Conservation (phyloP, 2,113 vertebrate species). For the Coregonus clupeaformis region DNA sequence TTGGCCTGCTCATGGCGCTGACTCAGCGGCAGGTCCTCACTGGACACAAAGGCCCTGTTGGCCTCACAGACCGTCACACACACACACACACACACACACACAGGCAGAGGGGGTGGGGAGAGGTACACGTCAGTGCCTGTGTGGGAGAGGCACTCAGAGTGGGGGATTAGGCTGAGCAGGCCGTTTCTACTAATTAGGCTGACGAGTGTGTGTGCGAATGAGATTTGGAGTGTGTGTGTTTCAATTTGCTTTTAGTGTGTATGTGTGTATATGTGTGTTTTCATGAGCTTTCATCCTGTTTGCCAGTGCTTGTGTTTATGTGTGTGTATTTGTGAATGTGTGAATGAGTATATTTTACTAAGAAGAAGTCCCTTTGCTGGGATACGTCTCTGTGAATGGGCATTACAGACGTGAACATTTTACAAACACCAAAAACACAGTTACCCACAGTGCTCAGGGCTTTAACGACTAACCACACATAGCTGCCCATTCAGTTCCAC, state of each 20-base stretch:
- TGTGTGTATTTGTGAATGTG: neutral
- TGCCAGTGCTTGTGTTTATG: slow-evolving; percentile 10
- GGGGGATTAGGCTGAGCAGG: slow-evolving; percentile 67
- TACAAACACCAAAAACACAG: no score
- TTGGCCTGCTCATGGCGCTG: slow-evolving; percentile 77
- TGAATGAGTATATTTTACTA: no score
- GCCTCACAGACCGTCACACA: slow-evolving; percentile 36
- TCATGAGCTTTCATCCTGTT: slow-evolving; percentile 5
- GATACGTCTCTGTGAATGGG: no score
- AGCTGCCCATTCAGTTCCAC: neutral
- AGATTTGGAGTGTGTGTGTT: no score
- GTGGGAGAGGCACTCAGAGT: slow-evolving; percentile 44
- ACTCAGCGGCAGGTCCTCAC: slow-evolving; percentile 70
- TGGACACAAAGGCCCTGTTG: slow-evolving; percentile 71
- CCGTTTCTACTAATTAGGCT: slow-evolving; percentile 67
- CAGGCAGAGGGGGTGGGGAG: slow-evolving; percentile 39
- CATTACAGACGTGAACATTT: no score
- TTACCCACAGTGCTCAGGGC: no score
- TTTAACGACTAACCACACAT: neutral
- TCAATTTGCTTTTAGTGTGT: no score
- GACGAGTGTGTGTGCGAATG: slow-evolving; percentile 18
- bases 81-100: slow-evolving; percentile 26
- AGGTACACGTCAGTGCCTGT: slow-evolving; percentile 56
- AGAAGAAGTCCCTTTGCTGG: no score
- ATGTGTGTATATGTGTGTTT: slow-evolving; percentile 34